phyloP scores from a whole-genome alignment of 2,888 invertebrate species.

The Tenthredo amoena region DNA sequence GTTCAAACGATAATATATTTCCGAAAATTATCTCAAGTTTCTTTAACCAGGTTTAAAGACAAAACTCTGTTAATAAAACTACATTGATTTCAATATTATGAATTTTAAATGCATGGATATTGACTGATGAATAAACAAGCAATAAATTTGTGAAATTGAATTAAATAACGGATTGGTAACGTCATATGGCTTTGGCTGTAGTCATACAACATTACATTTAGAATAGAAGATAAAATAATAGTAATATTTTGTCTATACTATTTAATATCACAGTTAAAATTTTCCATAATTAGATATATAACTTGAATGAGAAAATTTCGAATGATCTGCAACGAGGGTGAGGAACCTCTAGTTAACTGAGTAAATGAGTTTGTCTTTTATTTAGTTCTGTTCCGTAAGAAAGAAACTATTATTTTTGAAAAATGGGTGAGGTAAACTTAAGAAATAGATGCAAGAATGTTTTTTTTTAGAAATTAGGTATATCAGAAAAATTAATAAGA shows the following conservation, averaged over 20 bases:
- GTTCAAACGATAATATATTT: not conserved
- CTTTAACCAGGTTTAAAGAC: not conserved
- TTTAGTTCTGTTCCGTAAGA: not conserved
- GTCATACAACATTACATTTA: conserved; percentile 38
- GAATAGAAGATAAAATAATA: not conserved
- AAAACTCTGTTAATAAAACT: too few species aligned
- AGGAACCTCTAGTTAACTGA: not conserved
- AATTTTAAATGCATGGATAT: not conserved
- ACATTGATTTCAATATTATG: not conserved
- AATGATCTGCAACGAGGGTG: not conserved
- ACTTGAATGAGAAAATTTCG: conserved; percentile 26
- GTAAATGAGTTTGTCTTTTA: conserved; percentile 2
- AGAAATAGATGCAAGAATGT: not conserved
- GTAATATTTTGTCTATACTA: conserved; percentile 24
- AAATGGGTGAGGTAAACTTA: not conserved
- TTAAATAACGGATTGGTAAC: not conserved
- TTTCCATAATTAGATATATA: not conserved
- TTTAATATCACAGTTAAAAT: conserved; percentile 47
- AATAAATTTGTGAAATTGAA: not conserved
- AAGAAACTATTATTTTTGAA: too few species aligned
- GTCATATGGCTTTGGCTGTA: conserved; percentile 42
- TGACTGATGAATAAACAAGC: not conserved
- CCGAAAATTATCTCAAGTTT: not conserved
- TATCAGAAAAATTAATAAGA: not conserved
- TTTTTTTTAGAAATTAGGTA: not conserved